Evolutionary conservation across 1,140 invertebrate genomes (phyloP).

Genomic region (Luehdorfia chinensis): DNA sequence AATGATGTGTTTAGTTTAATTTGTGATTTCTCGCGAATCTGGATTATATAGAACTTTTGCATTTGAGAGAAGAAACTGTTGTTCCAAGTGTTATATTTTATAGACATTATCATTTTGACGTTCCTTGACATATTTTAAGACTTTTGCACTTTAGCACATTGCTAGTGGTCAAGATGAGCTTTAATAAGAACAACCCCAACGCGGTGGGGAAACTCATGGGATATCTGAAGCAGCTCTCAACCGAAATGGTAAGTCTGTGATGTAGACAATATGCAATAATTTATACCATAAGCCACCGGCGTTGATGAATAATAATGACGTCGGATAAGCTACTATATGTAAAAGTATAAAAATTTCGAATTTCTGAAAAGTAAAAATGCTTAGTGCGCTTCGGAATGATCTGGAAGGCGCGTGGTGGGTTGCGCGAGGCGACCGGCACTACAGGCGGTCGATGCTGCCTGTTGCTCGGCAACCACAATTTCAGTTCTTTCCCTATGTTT

Average conservation of each 20-base stretch:
- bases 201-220: conserved; percentile 72
- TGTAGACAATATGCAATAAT: too few species aligned
- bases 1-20: conserved; percentile 47
- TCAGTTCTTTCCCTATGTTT: neutral
- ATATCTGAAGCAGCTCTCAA: conserved; percentile 70
- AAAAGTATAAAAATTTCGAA: too few species aligned
- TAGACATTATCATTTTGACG: conserved; percentile 64
- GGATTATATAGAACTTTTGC: conserved; percentile 51
- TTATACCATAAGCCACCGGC: too few species aligned
- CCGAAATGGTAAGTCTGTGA: conserved; percentile 66
- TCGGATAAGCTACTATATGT: too few species aligned
- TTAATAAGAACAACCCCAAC: conserved; percentile 73
- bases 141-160: conserved; percentile 21
- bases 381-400: conserved; percentile 46
- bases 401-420: conserved; percentile 27
- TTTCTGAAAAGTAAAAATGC: too few species aligned
- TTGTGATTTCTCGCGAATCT: conserved; percentile 52
- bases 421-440: conserved; percentile 1
- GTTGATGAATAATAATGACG: too few species aligned
- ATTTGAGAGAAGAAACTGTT: conserved; percentile 39
- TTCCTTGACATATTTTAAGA: conserved; percentile 45
- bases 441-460: conserved; percentile 25
- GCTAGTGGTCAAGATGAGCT: conserved; percentile 69
- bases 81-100: conserved; percentile 48
- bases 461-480: conserved; percentile 45